A percentile compares a stretch with the other conserved stretches of the same genome.
Conservation (phyloP, 2,888 invertebrate genomes). For the Ennomos erosarius region DNA sequence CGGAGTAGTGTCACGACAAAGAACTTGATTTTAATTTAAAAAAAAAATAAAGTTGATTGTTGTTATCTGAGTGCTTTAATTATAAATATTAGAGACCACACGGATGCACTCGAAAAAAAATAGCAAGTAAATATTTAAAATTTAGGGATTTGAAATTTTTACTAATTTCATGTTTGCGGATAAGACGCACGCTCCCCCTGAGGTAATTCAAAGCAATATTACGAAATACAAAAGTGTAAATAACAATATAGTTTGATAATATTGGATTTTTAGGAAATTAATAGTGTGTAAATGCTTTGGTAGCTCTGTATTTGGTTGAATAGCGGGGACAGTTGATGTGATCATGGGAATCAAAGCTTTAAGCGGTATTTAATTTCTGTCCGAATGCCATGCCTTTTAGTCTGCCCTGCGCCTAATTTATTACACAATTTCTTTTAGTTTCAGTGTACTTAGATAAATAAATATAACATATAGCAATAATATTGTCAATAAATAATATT, state of each 20-base stretch:
- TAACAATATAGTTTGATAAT: slow-evolving; percentile 83
- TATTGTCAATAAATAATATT: slow-evolving; percentile 40
- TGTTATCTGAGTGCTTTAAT: slow-evolving; percentile 79
- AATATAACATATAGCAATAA: slow-evolving; percentile 40
- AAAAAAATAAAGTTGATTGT: slow-evolving; percentile 71
- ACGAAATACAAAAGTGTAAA: slow-evolving; percentile 84
- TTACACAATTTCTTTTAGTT: slow-evolving; percentile 30
- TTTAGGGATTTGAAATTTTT: slow-evolving; percentile 81
- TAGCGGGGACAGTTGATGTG: slow-evolving; percentile 71
- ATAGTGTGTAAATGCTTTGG: slow-evolving; percentile 78
- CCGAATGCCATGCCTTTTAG: slow-evolving; percentile 65
- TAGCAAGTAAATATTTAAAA: slow-evolving; percentile 72
- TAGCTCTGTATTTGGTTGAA: slow-evolving; percentile 69
- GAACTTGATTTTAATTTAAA: slow-evolving; percentile 71
- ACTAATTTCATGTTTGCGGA: slow-evolving; percentile 76
- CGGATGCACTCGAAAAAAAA: slow-evolving; percentile 69
- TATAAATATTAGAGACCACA: slow-evolving; percentile 74
- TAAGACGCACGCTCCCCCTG: slow-evolving; percentile 82
- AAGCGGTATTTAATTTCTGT: slow-evolving; percentile 76
- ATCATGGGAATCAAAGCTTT: slow-evolving; percentile 84
- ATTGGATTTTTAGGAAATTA: slow-evolving; percentile 82
- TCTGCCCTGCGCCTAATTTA: slow-evolving; percentile 32
- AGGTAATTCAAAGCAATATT: slow-evolving; percentile 84
- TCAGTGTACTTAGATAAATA: slow-evolving; percentile 32
- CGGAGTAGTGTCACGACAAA: slow-evolving; percentile 65